Evolutionary conservation across 2,113 vertebrate species (phyloP).

Genomic region (Epinephelus cyanopodus): DNA sequence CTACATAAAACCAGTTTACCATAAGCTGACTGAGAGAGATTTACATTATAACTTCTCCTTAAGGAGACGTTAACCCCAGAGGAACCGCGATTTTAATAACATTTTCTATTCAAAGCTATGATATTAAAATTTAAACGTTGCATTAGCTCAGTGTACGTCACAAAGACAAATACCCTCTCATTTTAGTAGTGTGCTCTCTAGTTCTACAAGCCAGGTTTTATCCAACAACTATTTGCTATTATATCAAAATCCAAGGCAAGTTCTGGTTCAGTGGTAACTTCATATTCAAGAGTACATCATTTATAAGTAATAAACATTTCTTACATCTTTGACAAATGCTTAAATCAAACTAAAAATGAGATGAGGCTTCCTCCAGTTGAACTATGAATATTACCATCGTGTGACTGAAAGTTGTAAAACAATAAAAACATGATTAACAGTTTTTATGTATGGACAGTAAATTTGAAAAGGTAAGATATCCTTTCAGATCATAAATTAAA

Average conservation of each 20-base stretch:
- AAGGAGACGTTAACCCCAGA: background rate
- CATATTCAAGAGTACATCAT: background rate
- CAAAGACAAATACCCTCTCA: background rate
- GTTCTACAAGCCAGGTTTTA: background rate
- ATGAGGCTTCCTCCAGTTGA: background rate
- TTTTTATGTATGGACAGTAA: background rate
- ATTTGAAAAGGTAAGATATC: background rate
- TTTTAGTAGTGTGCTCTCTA: background rate
- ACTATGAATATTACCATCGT: background rate
- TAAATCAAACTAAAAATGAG: background rate
- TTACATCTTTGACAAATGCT: background rate
- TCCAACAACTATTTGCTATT: background rate
- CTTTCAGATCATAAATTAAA: background rate
- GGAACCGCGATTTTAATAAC: background rate
- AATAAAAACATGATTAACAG: too few relatives aligned
- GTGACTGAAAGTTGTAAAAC: background rate
- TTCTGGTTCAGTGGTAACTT: background rate
- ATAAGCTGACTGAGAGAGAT: background rate
- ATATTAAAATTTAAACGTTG: background rate
- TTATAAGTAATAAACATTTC: background rate
- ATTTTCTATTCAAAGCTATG: constrained; percentile 19
- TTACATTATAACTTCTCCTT: background rate
- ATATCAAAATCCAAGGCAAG: background rate
- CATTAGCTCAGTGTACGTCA: background rate
- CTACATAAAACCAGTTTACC: constrained; percentile 9